A percentile compares a stretch with the other conserved stretches of the same genome.
Evolutionary conservation across 1,140 invertebrate species (phyloP).

Genomic region (Akabosia matsudoensis): DNA sequence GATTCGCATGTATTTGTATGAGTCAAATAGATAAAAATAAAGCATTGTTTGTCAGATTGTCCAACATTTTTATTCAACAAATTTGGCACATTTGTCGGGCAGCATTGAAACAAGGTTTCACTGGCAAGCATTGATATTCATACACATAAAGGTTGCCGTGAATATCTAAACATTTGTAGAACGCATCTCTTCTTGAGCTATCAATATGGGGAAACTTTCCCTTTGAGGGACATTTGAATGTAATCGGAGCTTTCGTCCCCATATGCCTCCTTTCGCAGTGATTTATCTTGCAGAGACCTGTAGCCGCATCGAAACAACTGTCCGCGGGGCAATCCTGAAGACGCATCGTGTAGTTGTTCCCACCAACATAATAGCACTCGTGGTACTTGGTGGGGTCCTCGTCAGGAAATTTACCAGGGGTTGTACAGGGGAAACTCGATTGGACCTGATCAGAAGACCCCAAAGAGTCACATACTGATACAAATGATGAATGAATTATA

Average conservation of each 20-base stretch:
- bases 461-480: too few relatives aligned
- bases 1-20: too few relatives aligned
- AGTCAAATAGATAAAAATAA: not conserved
- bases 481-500: too few relatives aligned
- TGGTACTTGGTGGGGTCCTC: not conserved
- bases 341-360: not conserved
- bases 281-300: too few relatives aligned
- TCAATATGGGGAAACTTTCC: not conserved
- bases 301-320: not conserved
- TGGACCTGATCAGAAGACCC: not conserved
- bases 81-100: not conserved
- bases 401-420: not conserved
- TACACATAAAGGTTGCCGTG: too few relatives aligned
- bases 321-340: not conserved
- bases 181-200: not conserved
- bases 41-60: too few relatives aligned
- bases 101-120: not conserved
- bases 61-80: too few relatives aligned
- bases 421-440: not conserved
- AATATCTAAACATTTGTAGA: not conserved
- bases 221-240: not conserved
- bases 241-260: too few relatives aligned
- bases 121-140: not conserved
- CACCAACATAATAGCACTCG: not conserved
- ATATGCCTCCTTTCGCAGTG: too few relatives aligned